phyloP scores from a whole-genome alignment of 2,888 invertebrate species.

The Caenorhabditis becei region DNA sequence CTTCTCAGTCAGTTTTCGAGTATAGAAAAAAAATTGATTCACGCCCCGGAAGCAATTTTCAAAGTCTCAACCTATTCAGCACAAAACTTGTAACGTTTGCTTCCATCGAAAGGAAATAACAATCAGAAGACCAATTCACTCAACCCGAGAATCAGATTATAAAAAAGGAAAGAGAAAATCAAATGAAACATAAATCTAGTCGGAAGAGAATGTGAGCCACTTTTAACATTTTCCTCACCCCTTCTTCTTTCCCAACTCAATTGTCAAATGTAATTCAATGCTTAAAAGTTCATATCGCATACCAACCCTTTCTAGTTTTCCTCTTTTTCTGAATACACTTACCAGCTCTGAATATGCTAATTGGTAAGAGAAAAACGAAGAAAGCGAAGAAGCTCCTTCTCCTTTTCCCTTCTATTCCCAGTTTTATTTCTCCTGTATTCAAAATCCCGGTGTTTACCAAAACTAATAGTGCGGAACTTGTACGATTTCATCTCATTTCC shows the following conservation, averaged over 20 bases:
- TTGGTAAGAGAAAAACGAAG: constrained; percentile 1
- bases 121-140: not conserved
- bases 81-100: too few species aligned
- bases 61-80: not conserved
- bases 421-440: too few species aligned
- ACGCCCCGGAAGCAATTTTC: not conserved
- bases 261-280: constrained; percentile 5
- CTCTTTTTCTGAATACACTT: constrained; percentile 13
- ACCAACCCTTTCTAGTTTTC: not conserved
- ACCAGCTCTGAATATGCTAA: constrained; percentile 9
- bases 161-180: not conserved
- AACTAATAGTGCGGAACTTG: not conserved
- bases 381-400: not conserved
- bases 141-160: not conserved
- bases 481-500: not conserved
- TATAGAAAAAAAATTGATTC: not conserved
- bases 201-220: not conserved
- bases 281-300: not conserved
- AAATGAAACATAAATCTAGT: not conserved
- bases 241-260: not conserved
- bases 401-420: too few species aligned
- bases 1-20: too few species aligned
- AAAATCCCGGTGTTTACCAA: too few species aligned
- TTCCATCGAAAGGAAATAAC: not conserved
- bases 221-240: not conserved